Evolutionary conservation across 2,113 vertebrate genomes (phyloP), one percentile per base, ranked within the genome.

Genomic region (Xiphophorus hellerii): DNA sequence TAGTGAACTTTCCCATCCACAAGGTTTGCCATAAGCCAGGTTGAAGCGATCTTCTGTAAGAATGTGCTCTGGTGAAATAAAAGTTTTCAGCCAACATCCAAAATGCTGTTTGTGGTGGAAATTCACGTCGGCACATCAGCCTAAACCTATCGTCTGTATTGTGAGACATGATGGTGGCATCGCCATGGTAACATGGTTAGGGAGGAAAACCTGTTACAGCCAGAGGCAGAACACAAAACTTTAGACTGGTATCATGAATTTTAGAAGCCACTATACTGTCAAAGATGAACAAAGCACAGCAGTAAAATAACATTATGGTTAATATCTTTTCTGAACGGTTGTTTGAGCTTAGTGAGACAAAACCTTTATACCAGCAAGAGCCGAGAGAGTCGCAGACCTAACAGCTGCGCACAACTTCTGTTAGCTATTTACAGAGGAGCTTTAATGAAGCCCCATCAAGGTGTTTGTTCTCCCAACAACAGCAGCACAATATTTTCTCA

Each of bases 351-450:
- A 84, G 65, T 82, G 75, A 51, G 35, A 75, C 62, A 62, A 77
- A 66, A 80, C 28, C 78, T 78, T 69, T 76, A 80, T 78, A 58
- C 72, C 39, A 28, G 27, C 42, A 31, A 69, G 65, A 77, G 75
- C 78, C 67, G 68, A 78, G 76, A 76, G 39, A n/a, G 51, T 58
- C 62, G 60, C n/a, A 65, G 58, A 77, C 48, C 69, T 71, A 82
- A 80, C 76, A 75, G 89, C 84, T 83, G 74, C 78, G 72, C 62
- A 68, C 76, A 78, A 77, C 84, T 80, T 87, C 62, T 87, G 84
- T 75, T 72, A 82, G 22, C 44, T 76, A 62, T 80, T 70, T 62
- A 69, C 70, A 72, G 73, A 85, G 73, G 72, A 60, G 78, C 73
- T 88, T 83, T 31, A 77, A 67, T 22, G 78, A 86, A 90, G 71